These are phyloP conservation scores for Gymnocephalus cernua DNA, from an alignment of 2,113 vertebrate genomes.

Conservation along the genomic window DNA sequence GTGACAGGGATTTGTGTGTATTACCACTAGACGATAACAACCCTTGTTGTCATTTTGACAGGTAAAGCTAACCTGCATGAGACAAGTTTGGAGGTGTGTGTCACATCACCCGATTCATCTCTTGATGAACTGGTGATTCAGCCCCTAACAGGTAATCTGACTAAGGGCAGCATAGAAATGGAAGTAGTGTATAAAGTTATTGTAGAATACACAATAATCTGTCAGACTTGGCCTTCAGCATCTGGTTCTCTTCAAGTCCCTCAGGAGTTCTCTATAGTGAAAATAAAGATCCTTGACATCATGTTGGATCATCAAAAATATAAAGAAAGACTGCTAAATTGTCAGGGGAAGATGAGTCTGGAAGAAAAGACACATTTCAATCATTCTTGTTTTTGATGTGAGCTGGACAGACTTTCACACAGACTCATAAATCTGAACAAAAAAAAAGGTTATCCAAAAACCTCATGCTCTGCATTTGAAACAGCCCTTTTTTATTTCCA, in stretches of 20 bases:
- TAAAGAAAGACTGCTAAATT: background rate
- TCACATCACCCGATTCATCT: background rate
- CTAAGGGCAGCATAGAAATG: background rate
- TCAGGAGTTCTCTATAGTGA: background rate
- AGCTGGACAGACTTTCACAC: constrained; percentile 1
- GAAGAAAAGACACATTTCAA: constrained; percentile 4
- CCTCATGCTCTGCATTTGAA: background rate
- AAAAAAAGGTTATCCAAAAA: constrained; percentile 10
- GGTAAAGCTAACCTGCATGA: background rate
- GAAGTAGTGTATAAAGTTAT: background rate
- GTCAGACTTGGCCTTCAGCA: background rate
- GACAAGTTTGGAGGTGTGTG: background rate
- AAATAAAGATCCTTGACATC: constrained; percentile 12
- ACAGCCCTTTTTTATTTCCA: background rate
- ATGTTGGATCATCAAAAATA: constrained; percentile 7
- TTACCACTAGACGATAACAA: background rate
- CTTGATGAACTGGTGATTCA: background rate
- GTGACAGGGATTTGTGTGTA: background rate
- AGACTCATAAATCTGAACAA: constrained; percentile 32
- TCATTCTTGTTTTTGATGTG: constrained; percentile 13
- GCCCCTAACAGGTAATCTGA: background rate
- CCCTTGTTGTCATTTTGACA: background rate
- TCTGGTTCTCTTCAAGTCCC: background rate
- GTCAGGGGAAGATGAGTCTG: background rate
- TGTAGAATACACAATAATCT: background rate